Evolutionary conservation across 2,113 vertebrate genomes (phyloP), one percentile per base, ranked within the genome.

Genomic region (Lycocorax pyrrhopterus): DNA sequence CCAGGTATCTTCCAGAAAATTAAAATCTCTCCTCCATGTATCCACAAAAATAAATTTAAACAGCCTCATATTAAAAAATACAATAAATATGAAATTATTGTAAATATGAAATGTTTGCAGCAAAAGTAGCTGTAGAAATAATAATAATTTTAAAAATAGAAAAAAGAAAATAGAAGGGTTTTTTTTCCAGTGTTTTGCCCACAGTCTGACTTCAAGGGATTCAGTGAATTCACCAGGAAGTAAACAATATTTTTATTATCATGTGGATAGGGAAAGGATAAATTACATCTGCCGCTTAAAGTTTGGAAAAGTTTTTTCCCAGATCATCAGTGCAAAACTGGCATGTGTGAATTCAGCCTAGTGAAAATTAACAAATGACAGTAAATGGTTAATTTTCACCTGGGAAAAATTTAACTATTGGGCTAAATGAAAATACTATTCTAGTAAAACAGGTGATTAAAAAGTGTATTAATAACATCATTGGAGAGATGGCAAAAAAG

Each of bases 151-250:
- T 8, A 23, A 43, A 46, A 68, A 41, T 5, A 4, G 3, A 19
- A 49, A 55, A 79, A 73, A 56, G 6, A 51, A 53, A 0, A 8
- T 3, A 18, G 20, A 46, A 41, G 3, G 56, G 0, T 1, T 6
- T 1, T 12, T 12, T 47, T 59, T 16, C 7, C 30, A 46, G 4
- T 44, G 29, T 58, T 52, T 71, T 74, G 18, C 9, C 25, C 87
- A 41, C 12, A 68, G 41, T n/a, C 12, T 75, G n/a, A 41, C 22
- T 89, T 80, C 80, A 67, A 90, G 51, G 10, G 15, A 76, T 59
- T 71, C 23, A 22, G 22, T 78, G 21, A 67, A 64, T 51, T 76
- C 9, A 30, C 16, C 56, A 30, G 30, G 47, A 90, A 80, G 29
- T 25, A 25, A 89, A 68, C 15, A 67, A 26, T 12, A 32, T 51